Conservation (phyloP, 2,113 vertebrate genomes). For the Psittacula cyanocephala region DNA sequence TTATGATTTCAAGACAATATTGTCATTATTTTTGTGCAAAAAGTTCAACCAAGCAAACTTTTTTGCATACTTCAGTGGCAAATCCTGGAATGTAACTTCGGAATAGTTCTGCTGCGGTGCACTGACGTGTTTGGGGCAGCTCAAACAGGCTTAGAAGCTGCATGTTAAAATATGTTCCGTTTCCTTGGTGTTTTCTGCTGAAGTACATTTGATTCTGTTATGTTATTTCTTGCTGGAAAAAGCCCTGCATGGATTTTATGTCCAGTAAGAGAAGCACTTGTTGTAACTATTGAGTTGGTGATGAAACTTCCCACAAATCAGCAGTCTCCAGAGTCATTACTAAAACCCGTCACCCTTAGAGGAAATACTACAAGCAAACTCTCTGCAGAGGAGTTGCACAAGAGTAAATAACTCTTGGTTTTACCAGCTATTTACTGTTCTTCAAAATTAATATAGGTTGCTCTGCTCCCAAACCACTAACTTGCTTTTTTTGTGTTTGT, state of each 20-base stretch:
- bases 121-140: neutral
- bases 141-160: neutral
- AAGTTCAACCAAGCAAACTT: neutral
- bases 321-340: neutral
- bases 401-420: neutral
- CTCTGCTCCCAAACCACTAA: constrained; percentile 3
- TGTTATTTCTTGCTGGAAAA: neutral
- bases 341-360: neutral
- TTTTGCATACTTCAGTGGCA: neutral
- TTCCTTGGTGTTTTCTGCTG: neutral
- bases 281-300: neutral
- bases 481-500: neutral
- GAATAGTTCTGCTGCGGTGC: neutral
- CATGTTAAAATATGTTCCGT: fast-evolving
- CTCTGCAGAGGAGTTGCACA: neutral
- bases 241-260: neutral
- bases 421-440: neutral
- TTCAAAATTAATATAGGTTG: neutral
- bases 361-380: neutral
- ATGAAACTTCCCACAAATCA: neutral
- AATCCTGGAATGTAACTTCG: neutral
- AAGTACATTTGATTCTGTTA: neutral
- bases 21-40: neutral
- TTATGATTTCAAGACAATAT: neutral
- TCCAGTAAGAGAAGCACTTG: neutral